Conservation (phyloP, 2,113 vertebrate species). For the Tragulus kanchil region DNA sequence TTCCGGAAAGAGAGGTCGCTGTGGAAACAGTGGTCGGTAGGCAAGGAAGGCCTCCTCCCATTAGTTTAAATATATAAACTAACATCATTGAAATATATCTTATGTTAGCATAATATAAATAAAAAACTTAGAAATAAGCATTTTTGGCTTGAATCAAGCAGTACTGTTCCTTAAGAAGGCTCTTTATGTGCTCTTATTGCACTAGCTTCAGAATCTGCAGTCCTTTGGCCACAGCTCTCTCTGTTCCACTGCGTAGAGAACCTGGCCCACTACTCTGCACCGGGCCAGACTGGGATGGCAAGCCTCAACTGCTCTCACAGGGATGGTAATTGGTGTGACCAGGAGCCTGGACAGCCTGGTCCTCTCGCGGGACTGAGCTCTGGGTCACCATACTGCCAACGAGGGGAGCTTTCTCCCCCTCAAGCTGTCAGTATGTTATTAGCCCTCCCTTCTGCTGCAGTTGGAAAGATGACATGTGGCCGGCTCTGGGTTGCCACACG, state of each 20-base stretch:
- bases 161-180: background rate
- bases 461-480: slow-evolving; percentile 55
- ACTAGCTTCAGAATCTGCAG: background rate
- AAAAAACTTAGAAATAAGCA: background rate
- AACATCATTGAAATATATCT: background rate
- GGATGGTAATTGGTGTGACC: background rate
- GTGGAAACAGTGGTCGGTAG: background rate
- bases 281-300: background rate
- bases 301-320: background rate
- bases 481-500: background rate
- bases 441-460: background rate
- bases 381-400: background rate
- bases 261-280: background rate
- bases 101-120: background rate
- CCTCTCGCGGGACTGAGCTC: background rate
- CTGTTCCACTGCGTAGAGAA: background rate
- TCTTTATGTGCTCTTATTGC: background rate
- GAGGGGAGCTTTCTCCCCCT: background rate
- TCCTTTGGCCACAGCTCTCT: background rate
- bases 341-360: background rate
- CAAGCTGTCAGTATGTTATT: slow-evolving; percentile 49
- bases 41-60: background rate
- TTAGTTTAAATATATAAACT: background rate
- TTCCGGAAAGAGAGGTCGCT: fast-evolving
- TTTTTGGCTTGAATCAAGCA: background rate